Base-by-base conservation (phyloP, 2,888 invertebrate genomes). In the Tetragonisca angustula region DNA sequence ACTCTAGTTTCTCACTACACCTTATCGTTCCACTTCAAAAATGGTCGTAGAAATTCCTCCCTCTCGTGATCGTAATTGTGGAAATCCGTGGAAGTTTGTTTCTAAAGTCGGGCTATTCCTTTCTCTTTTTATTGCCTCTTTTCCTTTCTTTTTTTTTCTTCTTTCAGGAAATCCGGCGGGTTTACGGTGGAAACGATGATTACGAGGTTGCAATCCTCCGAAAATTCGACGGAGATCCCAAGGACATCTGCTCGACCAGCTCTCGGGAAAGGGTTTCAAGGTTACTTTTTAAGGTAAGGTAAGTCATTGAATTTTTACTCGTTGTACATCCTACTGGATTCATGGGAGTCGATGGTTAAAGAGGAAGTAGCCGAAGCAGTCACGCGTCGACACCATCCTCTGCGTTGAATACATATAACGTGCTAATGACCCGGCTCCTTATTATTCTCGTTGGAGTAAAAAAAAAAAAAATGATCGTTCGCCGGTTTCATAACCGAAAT, bases 191-290 rank as follows among this genome's bases (percentile, higher is more conserved):
- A 49, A 49, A 15, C 56, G 56, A n/a, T 11, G 71, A 59, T 49
- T 61, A 17, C 49, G 62, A 73, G 72, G 72, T 73, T 49, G 27
- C 72, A 9, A 32, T 61, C 61, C 32, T 32, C 17, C 3, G 49
- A 49, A 61, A 72, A 72, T 61, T 61, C 72, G 21, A 49, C 21
- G 49, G 11, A 27, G n/a, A 61, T 61, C 49, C 21, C 72, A n/a
- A 4, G 32, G 50, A 73, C 61, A n/a, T 27, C 43, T 21, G 27
- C 21, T 32, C 0, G 15, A 24, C 4, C 21, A 13, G 56, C 27
- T 4, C 27, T 21, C 2, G 15, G 13, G 1, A 62, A 73, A 73
- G 72, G 49, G 61, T 73, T 62, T 32, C 71, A 43, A 61, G 71
- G 71, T 59, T 72, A 6, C 49, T 9, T 9, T 59, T 32, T 32